phyloP scores from a whole-genome alignment of 2,888 invertebrate species.

The Scaptomyza reducta region DNA sequence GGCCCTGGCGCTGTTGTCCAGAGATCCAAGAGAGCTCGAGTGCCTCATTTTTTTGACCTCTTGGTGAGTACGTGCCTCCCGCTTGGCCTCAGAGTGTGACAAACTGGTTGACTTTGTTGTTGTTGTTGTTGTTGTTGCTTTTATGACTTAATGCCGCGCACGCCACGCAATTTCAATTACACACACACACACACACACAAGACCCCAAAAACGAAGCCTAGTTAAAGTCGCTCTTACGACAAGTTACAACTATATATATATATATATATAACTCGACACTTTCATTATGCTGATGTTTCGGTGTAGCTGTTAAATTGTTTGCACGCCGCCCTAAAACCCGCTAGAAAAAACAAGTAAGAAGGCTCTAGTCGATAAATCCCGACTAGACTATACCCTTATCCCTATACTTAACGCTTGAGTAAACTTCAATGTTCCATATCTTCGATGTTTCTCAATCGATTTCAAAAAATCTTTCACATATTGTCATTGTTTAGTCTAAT shows the following conservation, averaged over 20 bases:
- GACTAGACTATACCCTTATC: too few species aligned
- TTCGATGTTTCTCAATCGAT: too few species aligned
- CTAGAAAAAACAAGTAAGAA: too few species aligned
- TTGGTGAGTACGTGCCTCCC: constrained; percentile 71
- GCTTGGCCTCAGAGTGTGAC: constrained; percentile 82
- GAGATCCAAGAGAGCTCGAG: constrained; percentile 55
- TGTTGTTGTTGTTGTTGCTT: constrained; percentile 52
- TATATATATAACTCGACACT: constrained; percentile 46
- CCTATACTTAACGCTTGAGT: too few species aligned
- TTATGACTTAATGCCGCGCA: constrained; percentile 78
- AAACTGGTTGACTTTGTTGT: constrained; percentile 71
- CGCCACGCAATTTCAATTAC: constrained; percentile 79
- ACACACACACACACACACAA: constrained; percentile 33
- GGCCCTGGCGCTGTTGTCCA: constrained; percentile 36
- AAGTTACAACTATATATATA: constrained; percentile 7
- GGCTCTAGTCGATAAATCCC: too few species aligned
- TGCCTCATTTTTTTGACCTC: constrained; percentile 75
- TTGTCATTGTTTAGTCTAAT: too few species aligned
- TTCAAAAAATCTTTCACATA: too few species aligned
- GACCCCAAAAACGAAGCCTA: constrained; percentile 16
- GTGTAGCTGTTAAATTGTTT: constrained; percentile 49
- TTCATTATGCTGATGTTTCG: constrained; percentile 58
- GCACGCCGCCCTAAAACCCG: constrained; percentile 48
- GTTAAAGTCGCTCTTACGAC: constrained; percentile 12
- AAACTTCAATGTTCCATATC: too few species aligned